These are phyloP conservation scores for Prosopocoilus inquinatus DNA, from an alignment of 2,888 invertebrate species.

Conservation along the genomic window DNA sequence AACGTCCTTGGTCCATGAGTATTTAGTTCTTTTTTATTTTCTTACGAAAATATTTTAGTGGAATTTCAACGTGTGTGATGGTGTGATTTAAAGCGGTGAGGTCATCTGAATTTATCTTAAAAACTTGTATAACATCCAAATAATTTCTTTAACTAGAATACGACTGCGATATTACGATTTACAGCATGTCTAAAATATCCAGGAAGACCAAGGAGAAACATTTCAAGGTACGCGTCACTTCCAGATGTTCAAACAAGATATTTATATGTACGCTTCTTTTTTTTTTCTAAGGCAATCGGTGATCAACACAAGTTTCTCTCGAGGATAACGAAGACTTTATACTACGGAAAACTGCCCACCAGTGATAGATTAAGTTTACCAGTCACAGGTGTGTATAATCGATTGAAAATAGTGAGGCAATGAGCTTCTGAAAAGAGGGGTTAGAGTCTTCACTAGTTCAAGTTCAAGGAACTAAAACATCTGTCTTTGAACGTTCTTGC, in stretches of 20 bases:
- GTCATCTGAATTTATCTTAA: too few relatives aligned
- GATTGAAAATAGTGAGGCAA: slow-evolving; percentile 32
- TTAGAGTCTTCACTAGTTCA: too few relatives aligned
- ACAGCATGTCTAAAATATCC: slow-evolving; percentile 40
- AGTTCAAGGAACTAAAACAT: too few relatives aligned
- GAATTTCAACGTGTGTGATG: not conserved
- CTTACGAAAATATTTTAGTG: not conserved
- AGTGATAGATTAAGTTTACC: slow-evolving; percentile 73
- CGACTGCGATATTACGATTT: too few relatives aligned
- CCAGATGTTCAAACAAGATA: not conserved
- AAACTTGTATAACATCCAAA: not conserved
- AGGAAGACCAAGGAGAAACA: slow-evolving; percentile 34
- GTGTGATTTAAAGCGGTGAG: too few relatives aligned
- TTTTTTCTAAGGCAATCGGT: slow-evolving; percentile 57
- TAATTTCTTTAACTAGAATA: slow-evolving; percentile 1
- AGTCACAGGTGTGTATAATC: slow-evolving; percentile 65
- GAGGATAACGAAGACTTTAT: slow-evolving; percentile 83
- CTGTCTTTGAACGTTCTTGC: not conserved
- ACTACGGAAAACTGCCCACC: slow-evolving; percentile 78
- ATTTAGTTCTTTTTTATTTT: not conserved
- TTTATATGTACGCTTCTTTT: slow-evolving; percentile 1
- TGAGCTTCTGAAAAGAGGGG: too few relatives aligned
- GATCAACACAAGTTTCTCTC: slow-evolving; percentile 77
- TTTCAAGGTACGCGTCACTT: slow-evolving; percentile 32
- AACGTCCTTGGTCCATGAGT: not conserved